These are phyloP conservation scores for Thomomys bottae DNA, from an alignment of 2,113 vertebrate species.

Conservation along the genomic window DNA sequence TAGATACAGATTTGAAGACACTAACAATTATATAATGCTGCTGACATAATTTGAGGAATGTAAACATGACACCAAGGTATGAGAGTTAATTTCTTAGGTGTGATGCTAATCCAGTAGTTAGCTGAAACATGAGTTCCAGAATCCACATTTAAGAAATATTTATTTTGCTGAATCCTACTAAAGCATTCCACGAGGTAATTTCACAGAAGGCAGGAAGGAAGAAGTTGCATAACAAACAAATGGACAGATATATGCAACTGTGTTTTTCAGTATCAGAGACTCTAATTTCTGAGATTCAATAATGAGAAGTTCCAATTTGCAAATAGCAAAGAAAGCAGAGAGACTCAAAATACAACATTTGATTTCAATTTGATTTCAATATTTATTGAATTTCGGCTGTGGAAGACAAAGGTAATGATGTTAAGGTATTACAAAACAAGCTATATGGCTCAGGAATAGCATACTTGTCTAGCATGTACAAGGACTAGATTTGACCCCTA, in stretches of 20 bases:
- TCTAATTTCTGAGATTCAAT: slow-evolving; percentile 65
- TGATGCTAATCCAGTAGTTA: background rate
- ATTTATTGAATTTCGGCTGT: no score
- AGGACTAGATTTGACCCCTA: background rate
- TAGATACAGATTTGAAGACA: slow-evolving; percentile 28
- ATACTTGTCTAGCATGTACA: background rate
- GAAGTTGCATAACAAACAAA: background rate
- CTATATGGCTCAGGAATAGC: background rate
- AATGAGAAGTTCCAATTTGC: slow-evolving; percentile 48
- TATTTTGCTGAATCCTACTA: slow-evolving; percentile 7
- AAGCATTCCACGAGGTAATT: background rate
- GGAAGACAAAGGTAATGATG: no score
- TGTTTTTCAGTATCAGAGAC: background rate
- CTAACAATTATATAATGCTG: background rate
- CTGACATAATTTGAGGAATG: background rate
- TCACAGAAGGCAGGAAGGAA: background rate
- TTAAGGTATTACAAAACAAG: background rate
- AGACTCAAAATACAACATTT: slow-evolving; percentile 55
- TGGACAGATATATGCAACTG: background rate
- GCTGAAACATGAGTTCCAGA: background rate
- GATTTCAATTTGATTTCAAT: slow-evolving; percentile 73
- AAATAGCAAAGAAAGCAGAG: slow-evolving; percentile 26
- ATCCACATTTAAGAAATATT: slow-evolving; percentile 34
- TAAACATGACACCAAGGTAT: background rate
- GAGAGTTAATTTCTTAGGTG: background rate